Conservation (phyloP, 1,140 invertebrate species). For the Bombus balteatus region DNA sequence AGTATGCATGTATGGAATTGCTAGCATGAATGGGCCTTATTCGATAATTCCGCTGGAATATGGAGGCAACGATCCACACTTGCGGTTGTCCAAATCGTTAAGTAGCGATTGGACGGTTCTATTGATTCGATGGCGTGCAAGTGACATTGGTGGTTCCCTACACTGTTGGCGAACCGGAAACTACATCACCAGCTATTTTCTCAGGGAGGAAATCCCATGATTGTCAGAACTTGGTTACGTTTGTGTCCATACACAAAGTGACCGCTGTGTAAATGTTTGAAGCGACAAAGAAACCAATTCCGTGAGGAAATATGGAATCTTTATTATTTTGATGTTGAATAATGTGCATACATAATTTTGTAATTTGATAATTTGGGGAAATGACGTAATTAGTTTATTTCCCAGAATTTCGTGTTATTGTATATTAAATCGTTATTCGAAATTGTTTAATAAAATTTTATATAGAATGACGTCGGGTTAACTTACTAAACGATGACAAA, state of each 20-base stretch:
- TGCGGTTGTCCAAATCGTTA: constrained; percentile 61
- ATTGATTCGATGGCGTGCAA: constrained; percentile 62
- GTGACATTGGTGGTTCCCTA: constrained; percentile 44
- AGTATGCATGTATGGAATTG: not conserved
- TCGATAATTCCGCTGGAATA: not conserved
- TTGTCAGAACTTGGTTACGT: not conserved
- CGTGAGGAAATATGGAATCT: not conserved
- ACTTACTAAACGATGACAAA: not conserved
- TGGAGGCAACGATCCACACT: constrained; percentile 47
- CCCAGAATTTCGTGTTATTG: not conserved
- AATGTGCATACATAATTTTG: not conserved
- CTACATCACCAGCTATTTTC: constrained; percentile 11
- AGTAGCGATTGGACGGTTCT: constrained; percentile 46
- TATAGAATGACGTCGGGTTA: too few relatives aligned
- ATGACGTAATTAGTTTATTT: not conserved
- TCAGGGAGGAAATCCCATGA: not conserved
- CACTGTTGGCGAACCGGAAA: not conserved
- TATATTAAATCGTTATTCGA: not conserved
- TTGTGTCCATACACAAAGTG: not conserved
- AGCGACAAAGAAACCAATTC: not conserved
- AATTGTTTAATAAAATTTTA: not conserved
- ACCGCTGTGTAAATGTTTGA: not conserved
- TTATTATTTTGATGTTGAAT: too few relatives aligned
- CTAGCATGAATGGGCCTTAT: not conserved
- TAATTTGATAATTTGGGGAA: not conserved